These are phyloP conservation scores for Trichonephila clavipes DNA, from an alignment of 1,140 invertebrate genomes.

Conservation along the genomic window DNA sequence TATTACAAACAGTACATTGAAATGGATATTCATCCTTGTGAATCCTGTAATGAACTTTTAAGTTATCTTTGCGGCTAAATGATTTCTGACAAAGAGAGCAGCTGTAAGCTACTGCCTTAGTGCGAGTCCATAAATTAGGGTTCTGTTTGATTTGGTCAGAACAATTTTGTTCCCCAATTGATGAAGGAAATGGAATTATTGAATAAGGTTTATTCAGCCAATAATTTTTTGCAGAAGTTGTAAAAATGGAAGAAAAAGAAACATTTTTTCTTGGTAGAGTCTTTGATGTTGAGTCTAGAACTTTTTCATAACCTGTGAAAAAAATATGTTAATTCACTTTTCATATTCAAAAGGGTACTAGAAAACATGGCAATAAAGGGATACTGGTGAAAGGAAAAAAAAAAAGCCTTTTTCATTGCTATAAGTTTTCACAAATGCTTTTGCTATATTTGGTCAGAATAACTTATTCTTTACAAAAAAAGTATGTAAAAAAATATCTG, in stretches of 20 bases:
- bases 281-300: neutral
- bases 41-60: slow-evolving; percentile 20
- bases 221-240: neutral
- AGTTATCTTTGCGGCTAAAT: slow-evolving; percentile 20
- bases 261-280: neutral
- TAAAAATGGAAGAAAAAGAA: neutral
- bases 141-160: neutral
- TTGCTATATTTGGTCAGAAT: no score
- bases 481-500: no score
- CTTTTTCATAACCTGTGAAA: neutral
- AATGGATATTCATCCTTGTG: slow-evolving; percentile 16
- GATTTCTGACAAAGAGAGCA: neutral
- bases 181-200: neutral
- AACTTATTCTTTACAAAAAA: no score
- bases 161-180: neutral
- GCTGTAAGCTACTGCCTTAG: neutral
- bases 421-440: no score
- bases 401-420: no score
- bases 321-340: neutral
- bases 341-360: neutral
- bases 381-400: no score
- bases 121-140: neutral
- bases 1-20: slow-evolving; percentile 81
- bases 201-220: neutral
- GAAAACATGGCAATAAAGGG: neutral